phyloP scores from a whole-genome alignment of 2,888 invertebrate genomes.

The Cephus sareptanus region DNA sequence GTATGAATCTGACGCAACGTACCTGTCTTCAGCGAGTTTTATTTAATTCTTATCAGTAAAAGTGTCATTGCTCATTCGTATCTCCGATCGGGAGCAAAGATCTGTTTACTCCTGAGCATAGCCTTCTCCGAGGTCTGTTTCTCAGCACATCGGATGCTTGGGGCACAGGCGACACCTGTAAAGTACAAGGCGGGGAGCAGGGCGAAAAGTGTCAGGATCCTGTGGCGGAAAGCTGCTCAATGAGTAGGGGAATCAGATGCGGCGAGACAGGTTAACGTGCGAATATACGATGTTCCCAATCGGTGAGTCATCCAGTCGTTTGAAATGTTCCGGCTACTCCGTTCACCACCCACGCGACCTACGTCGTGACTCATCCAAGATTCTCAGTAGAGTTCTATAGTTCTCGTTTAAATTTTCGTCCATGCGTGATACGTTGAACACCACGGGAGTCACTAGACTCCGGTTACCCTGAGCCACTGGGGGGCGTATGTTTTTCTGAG shows the following conservation, averaged over 20 bases:
- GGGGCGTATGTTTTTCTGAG: neutral
- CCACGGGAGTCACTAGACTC: neutral
- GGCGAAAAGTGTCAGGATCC: neutral
- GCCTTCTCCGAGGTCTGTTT: too few relatives aligned
- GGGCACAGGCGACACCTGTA: neutral
- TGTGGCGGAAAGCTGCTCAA: neutral
- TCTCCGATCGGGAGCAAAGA: too few relatives aligned
- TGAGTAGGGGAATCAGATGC: neutral
- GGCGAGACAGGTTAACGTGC: slow-evolving; percentile 19
- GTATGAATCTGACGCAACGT: neutral
- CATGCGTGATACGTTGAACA: neutral
- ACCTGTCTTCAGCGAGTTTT: too few relatives aligned
- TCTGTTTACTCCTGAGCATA: too few relatives aligned
- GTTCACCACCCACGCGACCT: slow-evolving; percentile 46
- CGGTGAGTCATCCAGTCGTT: slow-evolving; percentile 51
- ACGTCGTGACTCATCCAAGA: slow-evolving; percentile 41
- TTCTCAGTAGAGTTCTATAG: slow-evolving; percentile 34
- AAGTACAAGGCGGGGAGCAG: neutral
- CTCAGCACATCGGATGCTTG: too few relatives aligned
- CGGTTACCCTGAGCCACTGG: neutral
- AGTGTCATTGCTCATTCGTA: too few relatives aligned
- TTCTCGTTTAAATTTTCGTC: slow-evolving; percentile 5
- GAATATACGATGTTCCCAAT: slow-evolving; percentile 50
- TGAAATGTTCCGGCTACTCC: slow-evolving; percentile 48
- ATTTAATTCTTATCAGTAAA: too few relatives aligned